Conservation (phyloP, 2,113 vertebrate genomes). For the Crotalus viridis region DNA sequence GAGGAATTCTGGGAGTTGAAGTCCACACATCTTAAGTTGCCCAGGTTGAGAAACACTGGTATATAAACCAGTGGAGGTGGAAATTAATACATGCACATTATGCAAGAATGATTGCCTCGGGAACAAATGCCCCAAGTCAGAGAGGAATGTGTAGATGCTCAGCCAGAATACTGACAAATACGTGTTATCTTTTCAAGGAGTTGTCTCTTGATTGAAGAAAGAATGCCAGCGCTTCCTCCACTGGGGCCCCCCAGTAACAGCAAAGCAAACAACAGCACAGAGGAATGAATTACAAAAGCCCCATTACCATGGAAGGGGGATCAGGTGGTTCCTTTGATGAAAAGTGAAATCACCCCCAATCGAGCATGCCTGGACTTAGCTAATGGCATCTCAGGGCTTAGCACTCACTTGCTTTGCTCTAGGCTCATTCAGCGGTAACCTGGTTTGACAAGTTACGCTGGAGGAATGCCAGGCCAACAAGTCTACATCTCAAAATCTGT, state of each 20-base stretch:
- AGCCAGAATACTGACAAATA: slow-evolving; percentile 46
- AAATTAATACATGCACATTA: not conserved
- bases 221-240: slow-evolving; percentile 45
- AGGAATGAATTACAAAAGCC: slow-evolving; percentile 59
- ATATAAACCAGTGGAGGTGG: not conserved
- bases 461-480: slow-evolving; percentile 62
- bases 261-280: slow-evolving; percentile 73
- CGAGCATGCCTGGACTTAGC: slow-evolving; percentile 72
- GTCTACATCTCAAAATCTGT: slow-evolving; percentile 51
- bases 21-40: not conserved
- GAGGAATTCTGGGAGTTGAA: not conserved
- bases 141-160: slow-evolving; percentile 41
- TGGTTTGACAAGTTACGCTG: slow-evolving; percentile 73
- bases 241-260: slow-evolving; percentile 64
- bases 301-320: slow-evolving; percentile 60
- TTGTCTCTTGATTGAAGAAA: slow-evolving; percentile 59
- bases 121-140: slow-evolving; percentile 47
- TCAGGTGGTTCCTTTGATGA: slow-evolving; percentile 72
- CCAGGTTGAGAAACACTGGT: not conserved
- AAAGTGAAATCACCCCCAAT: slow-evolving; percentile 71
- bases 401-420: slow-evolving; percentile 61
- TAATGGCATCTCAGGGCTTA: slow-evolving; percentile 55
- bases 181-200: slow-evolving; percentile 54
- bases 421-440: slow-evolving; percentile 68
- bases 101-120: slow-evolving; percentile 34